Evolutionary conservation across 2,797 vertebrate genomes (phyloP), one percentile per base, ranked within the genome.

Genomic region (Huso huso): DNA sequence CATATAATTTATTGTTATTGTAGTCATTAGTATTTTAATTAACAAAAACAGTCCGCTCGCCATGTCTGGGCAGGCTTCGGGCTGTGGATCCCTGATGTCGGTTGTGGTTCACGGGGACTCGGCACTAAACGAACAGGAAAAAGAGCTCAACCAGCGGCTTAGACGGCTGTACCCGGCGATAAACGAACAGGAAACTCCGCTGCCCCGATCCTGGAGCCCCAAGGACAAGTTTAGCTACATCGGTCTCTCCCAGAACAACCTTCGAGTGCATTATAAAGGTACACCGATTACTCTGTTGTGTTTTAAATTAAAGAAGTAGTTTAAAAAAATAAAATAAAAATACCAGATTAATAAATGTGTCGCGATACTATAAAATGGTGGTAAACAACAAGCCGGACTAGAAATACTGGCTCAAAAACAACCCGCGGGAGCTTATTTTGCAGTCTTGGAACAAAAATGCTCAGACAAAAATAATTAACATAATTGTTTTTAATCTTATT

Each of bases 191-290:
- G 95, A 97, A 84, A 95, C 92, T 1, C 95, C 95, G 75, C 85
- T 98, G 49, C 95, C 96, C 6, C 92, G 94, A 48, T 96, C 94
- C 66, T 99, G 96, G 96, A 98, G 96, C 89, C 95, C 96, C 23
- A 97, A 97, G 89, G 96, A 99, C 91, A 99, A 99, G 91, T 98
- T 96, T 78, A 99, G 95, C 87, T 99, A 99, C 86, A 97, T 99
- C 81, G 96, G 96, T 65, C 93, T 99, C 53, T 99, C 96, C 10
- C 96, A 98, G 87, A 97, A 95, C 91, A 99, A 99, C 76, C 95
- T 99, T 74, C 93, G 96, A 63, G 96, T 99, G 50, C 96, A 99
- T 78, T 99, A 99, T 80, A 99, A 99, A 96, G 96, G 96, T 98
- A 89, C 37, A 37, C 37, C 37, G 37, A 37, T 37, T 37, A 37